These are phyloP conservation scores for Argynnis bischoffii DNA, from an alignment of 2,888 invertebrate species.

Conservation along the genomic window DNA sequence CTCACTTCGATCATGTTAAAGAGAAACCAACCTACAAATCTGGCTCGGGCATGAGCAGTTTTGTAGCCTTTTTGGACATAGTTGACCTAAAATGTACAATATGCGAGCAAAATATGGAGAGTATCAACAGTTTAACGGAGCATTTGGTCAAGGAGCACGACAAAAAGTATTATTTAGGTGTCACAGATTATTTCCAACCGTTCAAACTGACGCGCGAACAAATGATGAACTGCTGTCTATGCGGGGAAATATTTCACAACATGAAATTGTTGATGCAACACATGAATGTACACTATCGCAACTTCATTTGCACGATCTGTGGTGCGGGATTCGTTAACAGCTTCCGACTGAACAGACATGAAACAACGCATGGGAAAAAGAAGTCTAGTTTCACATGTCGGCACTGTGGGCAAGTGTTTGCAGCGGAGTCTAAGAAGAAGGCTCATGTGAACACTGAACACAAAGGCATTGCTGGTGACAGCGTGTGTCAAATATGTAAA, in stretches of 20 bases:
- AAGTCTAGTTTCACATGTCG: conserved; percentile 67
- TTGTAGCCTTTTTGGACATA: conserved; percentile 71
- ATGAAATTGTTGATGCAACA: conserved; percentile 75
- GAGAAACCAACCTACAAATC: conserved; percentile 70
- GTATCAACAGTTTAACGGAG: conserved; percentile 55
- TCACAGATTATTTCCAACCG: conserved; percentile 70
- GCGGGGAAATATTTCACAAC: conserved; percentile 66
- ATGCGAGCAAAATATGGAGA: conserved; percentile 59
- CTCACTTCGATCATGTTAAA: conserved; percentile 62
- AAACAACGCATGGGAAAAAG: conserved; percentile 69
- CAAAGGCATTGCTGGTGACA: conserved; percentile 72
- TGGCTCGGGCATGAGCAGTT: conserved; percentile 66
- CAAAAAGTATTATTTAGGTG: conserved; percentile 63
- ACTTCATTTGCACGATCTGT: conserved; percentile 73
- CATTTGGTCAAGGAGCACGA: conserved; percentile 66
- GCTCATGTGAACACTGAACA: conserved; percentile 72
- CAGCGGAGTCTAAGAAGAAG: conserved; percentile 70
- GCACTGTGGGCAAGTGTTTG: conserved; percentile 67
- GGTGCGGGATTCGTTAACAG: conserved; percentile 74
- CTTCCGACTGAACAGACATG: conserved; percentile 67
- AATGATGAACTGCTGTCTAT: conserved; percentile 68
- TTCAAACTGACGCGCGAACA: conserved; percentile 65
- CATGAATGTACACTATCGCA: conserved; percentile 73
- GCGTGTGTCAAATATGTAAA: conserved; percentile 74
- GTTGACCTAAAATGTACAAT: conserved; percentile 69